phyloP scores from a whole-genome alignment of 2,797 vertebrate species.

The Schizothorax lantsangensis region DNA sequence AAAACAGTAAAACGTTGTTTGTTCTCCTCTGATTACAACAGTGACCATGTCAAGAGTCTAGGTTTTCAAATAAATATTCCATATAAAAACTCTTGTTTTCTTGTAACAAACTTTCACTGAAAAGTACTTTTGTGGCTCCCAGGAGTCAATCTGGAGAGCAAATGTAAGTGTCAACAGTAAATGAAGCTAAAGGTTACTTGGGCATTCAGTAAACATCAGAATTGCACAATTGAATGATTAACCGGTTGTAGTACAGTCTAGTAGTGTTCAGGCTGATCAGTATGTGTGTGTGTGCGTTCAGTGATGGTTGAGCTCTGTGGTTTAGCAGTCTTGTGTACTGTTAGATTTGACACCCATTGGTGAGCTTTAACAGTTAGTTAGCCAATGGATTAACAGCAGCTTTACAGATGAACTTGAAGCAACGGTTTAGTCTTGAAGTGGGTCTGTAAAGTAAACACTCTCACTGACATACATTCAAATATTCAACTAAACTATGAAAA shows the following conservation, averaged over 20 bases:
- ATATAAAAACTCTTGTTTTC: neutral
- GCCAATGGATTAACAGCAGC: slow-evolving; percentile 8
- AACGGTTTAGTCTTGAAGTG: slow-evolving; percentile 57
- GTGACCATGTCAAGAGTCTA: neutral
- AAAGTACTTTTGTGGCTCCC: neutral
- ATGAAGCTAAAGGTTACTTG: slow-evolving; percentile 20
- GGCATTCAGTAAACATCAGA: slow-evolving; percentile 21
- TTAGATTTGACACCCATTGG: neutral
- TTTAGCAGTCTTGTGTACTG: neutral
- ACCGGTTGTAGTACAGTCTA: neutral
- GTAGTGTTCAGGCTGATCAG: neutral
- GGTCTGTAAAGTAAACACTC: slow-evolving; percentile 30
- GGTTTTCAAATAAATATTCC: neutral
- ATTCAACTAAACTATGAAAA: neutral
- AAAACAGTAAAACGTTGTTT: neutral
- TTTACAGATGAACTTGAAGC: neutral
- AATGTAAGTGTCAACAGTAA: neutral
- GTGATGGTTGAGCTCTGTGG: neutral
- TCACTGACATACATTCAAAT: neutral
- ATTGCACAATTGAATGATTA: slow-evolving; percentile 5
- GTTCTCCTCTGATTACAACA: neutral
- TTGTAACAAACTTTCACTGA: neutral
- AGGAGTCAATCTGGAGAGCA: neutral
- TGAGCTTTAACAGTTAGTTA: neutral
- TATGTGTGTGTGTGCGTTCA: neutral